Base-by-base conservation (phyloP, 1,140 invertebrate genomes). In the Tetranychus urticae region DNA sequence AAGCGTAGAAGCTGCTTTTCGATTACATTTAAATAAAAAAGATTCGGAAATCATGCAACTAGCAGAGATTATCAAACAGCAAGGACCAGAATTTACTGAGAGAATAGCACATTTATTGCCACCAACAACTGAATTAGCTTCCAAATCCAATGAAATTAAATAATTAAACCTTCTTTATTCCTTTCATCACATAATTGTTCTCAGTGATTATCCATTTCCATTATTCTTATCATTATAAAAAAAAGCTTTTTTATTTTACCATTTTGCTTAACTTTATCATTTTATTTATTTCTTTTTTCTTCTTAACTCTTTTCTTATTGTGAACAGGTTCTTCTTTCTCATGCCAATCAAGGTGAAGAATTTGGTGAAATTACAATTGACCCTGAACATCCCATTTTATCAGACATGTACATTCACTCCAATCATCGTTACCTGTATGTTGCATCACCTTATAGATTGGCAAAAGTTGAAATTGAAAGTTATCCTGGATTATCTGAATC, bases 331-430 rank as follows among this genome's bases (percentile, higher is more conserved):
- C 68, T 87, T 13, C 68, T 88, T 3, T 80, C 81, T 3, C 68
- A 71, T 23, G 77, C 77, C 6, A 72, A 72, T 10, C 72, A 77
- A 63, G 83, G 83, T 1, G 77, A 79, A 2, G 79, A 85, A 67
- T 90, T 89, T 68, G 86, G 86, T 68, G 80, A 82, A 67, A 76
- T 88, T 47, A 69, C 76, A 1, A 76, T 90, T 12, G 83, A 86
- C 67, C 72, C 77, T 10, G 80, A 81, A n/a, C 78, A 79, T 71
- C 72, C 76, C 58, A 81, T 96, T 61, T 72, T 90, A 61, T 82
- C 85, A 1, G 88, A 93, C 70, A 84, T 88, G 55, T 78, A 79
- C 54, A 74, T 93, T 63, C 86, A 87, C 58, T 79, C 81, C 2
- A 79, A 79, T 65, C 82, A 82, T 63, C 81, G 84, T 64, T 79